These are phyloP conservation scores for Melanophora roralis DNA, from an alignment of 2,888 invertebrate species.

Conservation along the genomic window DNA sequence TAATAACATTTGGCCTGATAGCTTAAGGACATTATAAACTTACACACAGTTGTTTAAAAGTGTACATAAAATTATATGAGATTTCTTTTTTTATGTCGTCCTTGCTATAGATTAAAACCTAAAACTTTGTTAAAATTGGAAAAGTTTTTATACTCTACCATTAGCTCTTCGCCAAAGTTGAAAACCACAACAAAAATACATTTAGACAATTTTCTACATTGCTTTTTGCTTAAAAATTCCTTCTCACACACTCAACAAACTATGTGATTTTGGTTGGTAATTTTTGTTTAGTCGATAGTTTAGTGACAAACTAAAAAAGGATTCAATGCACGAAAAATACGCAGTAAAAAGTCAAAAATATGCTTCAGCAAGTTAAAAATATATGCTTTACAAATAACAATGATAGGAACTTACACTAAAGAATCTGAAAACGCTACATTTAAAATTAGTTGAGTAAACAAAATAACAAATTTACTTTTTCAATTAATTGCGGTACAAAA, in stretches of 20 bases:
- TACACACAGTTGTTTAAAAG: not conserved
- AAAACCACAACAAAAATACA: not conserved
- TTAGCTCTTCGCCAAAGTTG: not conserved
- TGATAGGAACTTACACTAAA: too few species aligned
- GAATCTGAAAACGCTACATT: too few species aligned
- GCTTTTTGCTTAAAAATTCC: not conserved
- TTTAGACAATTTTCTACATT: not conserved
- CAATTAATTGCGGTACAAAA: too few species aligned
- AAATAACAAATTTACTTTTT: too few species aligned
- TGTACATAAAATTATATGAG: slow-evolving; percentile 23
- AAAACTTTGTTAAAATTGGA: slow-evolving; percentile 4
- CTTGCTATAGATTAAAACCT: slow-evolving; percentile 26
- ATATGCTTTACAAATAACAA: too few species aligned
- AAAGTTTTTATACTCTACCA: not conserved
- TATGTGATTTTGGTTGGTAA: too few species aligned
- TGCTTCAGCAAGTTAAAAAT: too few species aligned
- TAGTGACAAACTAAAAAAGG: too few species aligned
- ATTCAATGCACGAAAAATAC: too few species aligned
- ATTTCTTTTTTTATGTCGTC: slow-evolving; percentile 18
- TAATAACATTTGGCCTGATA: slow-evolving; percentile 44
- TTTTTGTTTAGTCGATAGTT: too few species aligned
- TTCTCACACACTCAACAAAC: not conserved
- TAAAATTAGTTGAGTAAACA: too few species aligned
- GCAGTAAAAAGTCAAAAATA: too few species aligned
- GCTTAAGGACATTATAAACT: slow-evolving; percentile 32